Evolutionary conservation across 2,888 invertebrate species (phyloP).

Genomic region (Eupelmus urozonus): DNA sequence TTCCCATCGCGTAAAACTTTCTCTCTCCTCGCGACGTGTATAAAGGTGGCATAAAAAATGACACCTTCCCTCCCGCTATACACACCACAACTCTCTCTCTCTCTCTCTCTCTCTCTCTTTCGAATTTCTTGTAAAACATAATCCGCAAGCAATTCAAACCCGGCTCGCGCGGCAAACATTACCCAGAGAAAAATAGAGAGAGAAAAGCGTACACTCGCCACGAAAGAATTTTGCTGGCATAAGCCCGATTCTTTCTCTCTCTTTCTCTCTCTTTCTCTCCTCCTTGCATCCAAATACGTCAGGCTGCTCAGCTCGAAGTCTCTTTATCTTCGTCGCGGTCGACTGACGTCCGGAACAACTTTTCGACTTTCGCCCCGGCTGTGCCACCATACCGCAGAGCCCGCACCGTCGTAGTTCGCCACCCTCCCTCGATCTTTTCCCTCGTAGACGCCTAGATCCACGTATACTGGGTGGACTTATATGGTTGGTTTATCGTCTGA

Average conservation of each 20-base stretch:
- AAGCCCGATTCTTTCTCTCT: constrained; percentile 22
- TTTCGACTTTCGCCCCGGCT: constrained; percentile 25
- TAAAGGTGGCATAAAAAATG: constrained; percentile 37
- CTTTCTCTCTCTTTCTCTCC: not conserved
- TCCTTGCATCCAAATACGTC: constrained; percentile 28
- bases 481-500: too few relatives aligned
- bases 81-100: not conserved
- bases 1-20: constrained; percentile 7
- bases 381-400: not conserved
- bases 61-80: constrained; percentile 11
- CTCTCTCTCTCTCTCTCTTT: not conserved
- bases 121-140: constrained; percentile 48
- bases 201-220: too few relatives aligned
- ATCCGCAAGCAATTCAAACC: constrained; percentile 42
- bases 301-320: constrained; percentile 31
- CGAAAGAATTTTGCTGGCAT: constrained; percentile 18
- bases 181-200: not conserved
- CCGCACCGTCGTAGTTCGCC: too few relatives aligned
- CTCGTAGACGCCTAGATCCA: too few relatives aligned
- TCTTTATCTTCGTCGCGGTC: constrained; percentile 52
- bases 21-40: not conserved
- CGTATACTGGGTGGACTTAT: too few relatives aligned
- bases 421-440: too few relatives aligned
- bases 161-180: constrained; percentile 18
- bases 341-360: constrained; percentile 46